Evolutionary conservation across 2,113 vertebrate genomes (phyloP).

Genomic region (Toxostoma redivivum): DNA sequence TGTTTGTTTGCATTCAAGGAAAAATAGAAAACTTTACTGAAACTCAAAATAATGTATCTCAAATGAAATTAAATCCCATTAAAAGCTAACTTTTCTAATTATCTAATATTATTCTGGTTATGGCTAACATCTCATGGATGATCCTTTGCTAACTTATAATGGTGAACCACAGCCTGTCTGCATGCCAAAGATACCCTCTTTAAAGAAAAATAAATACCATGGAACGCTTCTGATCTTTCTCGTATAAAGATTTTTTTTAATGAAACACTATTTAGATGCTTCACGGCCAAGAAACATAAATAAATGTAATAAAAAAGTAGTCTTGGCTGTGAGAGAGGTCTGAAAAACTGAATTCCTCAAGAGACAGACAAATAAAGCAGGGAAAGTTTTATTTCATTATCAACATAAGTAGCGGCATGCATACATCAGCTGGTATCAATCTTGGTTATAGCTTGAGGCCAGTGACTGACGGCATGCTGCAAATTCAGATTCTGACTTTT

Average conservation of each 20-base stretch:
- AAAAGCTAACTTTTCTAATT: neutral
- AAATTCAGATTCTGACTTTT: constrained; percentile 19
- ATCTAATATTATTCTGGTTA: neutral
- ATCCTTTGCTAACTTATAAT: neutral
- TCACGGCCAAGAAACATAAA: neutral
- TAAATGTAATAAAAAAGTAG: neutral
- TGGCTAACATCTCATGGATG: neutral
- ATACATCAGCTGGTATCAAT: constrained; percentile 22
- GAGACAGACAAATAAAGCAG: neutral
- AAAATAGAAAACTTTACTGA: neutral
- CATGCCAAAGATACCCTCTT: neutral
- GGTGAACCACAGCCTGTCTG: neutral
- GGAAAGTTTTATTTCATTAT: constrained; percentile 27
- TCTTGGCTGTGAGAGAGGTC: neutral
- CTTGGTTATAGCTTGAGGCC: neutral
- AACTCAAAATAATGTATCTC: neutral
- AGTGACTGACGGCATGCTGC: neutral
- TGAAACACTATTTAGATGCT: constrained; percentile 7
- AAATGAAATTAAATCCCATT: neutral
- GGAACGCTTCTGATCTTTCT: neutral
- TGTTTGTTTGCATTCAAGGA: neutral
- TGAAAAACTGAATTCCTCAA: neutral
- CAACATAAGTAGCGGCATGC: neutral
- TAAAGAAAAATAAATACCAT: constrained; percentile 6
- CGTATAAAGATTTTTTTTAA: neutral